Base-by-base conservation (phyloP, 2,797 vertebrate genomes). In the Triplophysa bombifrons region DNA sequence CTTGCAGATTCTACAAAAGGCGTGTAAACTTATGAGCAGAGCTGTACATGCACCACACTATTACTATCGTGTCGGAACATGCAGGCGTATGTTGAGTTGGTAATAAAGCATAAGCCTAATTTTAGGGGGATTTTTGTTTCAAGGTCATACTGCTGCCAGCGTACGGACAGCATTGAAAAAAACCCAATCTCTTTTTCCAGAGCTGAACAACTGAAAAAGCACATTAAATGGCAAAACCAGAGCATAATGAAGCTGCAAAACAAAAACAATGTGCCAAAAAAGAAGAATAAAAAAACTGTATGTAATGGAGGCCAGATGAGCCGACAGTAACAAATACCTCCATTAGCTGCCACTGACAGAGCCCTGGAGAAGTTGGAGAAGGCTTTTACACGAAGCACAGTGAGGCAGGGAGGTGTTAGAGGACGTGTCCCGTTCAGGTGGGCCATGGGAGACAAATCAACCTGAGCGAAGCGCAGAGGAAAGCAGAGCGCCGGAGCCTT, bases 271-370 rank as follows among this genome's bases (percentile, higher is more conserved):
- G 22, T 70, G 41, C 60, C 58, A 56, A 74, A 71, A 74, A 48
- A 48, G 27, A 25, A 44, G 44, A 63, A 60, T 22, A 63, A 58
- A 58, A 64, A 17, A 38, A n/a, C 17, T 10, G 61, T 41, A n/a
- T 41, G 61, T 64, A 64, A 64, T 64, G 61, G 61, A 64, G 61
- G 61, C 61, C 61, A 64, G 61, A 64, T 64, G 61, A 64, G 61
- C 61, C 38, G 61, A 64, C 61, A 64, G 34, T 38, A 64, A 38
- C 30, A 64, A 64, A 64, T 77, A 73, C 58, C 67, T 56, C 74
- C 78, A 83, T 82, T 81, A 84, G 75, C 74, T 69, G 61, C 65
- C 71, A 56, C 67, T 72, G 78, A 64, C 48, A 25, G 64, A 67
- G 60, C 17, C 46, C 55, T 46, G 22, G 50, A 73, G 58, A 60